These are phyloP conservation scores for Charina bottae DNA, from an alignment of 2,113 vertebrate species.

Conservation along the genomic window DNA sequence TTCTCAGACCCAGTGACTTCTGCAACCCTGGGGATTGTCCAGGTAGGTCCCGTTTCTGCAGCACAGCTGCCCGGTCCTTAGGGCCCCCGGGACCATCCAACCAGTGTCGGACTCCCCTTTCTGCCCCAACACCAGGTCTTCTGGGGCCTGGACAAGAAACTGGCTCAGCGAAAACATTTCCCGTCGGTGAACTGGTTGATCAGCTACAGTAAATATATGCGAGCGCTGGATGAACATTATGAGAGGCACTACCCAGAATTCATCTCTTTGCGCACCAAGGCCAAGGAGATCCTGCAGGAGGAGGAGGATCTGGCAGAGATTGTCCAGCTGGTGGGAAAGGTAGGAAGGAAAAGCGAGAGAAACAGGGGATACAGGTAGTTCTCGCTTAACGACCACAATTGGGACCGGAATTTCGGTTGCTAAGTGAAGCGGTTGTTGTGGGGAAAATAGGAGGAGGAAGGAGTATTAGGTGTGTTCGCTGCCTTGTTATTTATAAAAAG, in stretches of 20 bases:
- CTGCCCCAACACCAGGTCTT: slow-evolving; percentile 49
- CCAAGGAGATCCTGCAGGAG: slow-evolving; percentile 66
- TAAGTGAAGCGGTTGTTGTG: too few relatives aligned
- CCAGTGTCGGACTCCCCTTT: rapidly evolving
- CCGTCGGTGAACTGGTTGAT: slow-evolving; percentile 65
- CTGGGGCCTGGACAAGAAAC: slow-evolving; percentile 69
- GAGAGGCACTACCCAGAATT: slow-evolving; percentile 54
- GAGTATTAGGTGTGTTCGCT: too few relatives aligned
- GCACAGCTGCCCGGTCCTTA: too few relatives aligned
- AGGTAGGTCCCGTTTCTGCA: slow-evolving; percentile 42
- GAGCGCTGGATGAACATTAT: slow-evolving; percentile 62
- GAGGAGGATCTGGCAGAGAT: slow-evolving; percentile 67
- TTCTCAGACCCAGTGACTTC: slow-evolving; percentile 66
- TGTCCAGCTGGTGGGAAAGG: slow-evolving; percentile 69
- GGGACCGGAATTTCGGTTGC: too few relatives aligned
- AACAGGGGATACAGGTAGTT: too few relatives aligned
- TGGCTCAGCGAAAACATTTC: slow-evolving; percentile 68
- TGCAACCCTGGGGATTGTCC: slow-evolving; percentile 65
- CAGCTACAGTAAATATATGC: slow-evolving; percentile 68
- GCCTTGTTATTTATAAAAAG: too few relatives aligned
- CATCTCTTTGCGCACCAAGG: slow-evolving; percentile 49
- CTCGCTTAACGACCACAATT: too few relatives aligned
- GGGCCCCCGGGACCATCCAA: rapidly evolving
- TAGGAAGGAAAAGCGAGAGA: not conserved
- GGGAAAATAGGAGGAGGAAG: too few relatives aligned